Evolutionary conservation across 2,888 invertebrate genomes (phyloP).

Genomic region (Syrista parreyssii): DNA sequence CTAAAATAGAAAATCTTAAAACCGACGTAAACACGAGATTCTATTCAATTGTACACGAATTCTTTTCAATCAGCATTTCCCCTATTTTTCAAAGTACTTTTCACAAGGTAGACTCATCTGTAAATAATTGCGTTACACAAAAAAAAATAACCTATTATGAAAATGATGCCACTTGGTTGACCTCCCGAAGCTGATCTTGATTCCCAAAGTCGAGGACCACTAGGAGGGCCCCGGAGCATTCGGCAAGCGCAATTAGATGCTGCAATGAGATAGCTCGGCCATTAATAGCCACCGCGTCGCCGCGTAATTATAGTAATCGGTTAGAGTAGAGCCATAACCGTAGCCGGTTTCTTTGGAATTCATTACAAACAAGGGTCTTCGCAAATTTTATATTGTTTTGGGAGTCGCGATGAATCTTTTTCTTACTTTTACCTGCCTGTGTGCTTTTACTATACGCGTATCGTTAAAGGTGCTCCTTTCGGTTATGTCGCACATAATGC

Average conservation of each 20-base stretch:
- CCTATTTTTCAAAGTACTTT: background rate
- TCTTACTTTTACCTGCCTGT: slow-evolving; percentile 6
- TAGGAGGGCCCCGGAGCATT: slow-evolving; percentile 25
- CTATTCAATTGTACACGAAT: background rate
- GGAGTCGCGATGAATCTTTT: background rate
- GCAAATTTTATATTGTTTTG: background rate
- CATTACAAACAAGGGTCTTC: background rate
- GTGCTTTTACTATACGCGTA: slow-evolving; percentile 19
- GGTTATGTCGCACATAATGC: background rate
- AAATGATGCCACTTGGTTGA: slow-evolving; percentile 7
- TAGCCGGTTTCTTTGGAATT: background rate
- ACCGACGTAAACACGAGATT: background rate
- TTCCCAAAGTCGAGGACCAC: slow-evolving; percentile 24
- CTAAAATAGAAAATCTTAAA: background rate
- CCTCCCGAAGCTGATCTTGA: slow-evolving; percentile 10
- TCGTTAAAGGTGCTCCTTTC: no score
- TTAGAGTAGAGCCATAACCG: slow-evolving; percentile 50
- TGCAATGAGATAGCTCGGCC: slow-evolving; percentile 54
- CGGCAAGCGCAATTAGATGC: slow-evolving; percentile 53
- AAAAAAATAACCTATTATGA: background rate
- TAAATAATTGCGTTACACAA: background rate
- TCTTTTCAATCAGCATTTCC: background rate
- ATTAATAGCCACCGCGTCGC: slow-evolving; percentile 55
- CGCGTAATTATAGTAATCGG: slow-evolving; percentile 57
- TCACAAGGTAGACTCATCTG: background rate